phyloP scores from a whole-genome alignment of 2,797 vertebrate species.

The Rhadinocentrus ornatus region DNA sequence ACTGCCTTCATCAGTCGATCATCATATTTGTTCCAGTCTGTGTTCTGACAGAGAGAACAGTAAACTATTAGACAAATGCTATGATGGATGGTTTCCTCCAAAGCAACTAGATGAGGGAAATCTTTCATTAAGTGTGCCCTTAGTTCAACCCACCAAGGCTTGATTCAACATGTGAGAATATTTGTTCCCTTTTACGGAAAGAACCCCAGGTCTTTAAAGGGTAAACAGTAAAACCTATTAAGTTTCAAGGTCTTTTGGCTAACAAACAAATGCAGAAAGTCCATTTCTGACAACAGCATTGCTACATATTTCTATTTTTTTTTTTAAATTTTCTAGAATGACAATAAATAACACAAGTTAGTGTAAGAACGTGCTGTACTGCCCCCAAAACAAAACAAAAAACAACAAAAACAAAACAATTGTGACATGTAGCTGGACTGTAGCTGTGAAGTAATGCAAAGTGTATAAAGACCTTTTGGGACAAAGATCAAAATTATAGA shows the following conservation, averaged over 20 bases:
- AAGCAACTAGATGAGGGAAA: background rate
- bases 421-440: background rate
- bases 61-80: slow-evolving; percentile 13
- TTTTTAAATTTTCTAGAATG: slow-evolving; percentile 7
- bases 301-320: no score
- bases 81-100: background rate
- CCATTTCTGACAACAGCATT: background rate
- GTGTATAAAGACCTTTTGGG: background rate
- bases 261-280: background rate
- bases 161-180: slow-evolving; percentile 16
- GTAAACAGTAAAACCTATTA: background rate
- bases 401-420: background rate
- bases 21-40: slow-evolving; percentile 98
- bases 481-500: slow-evolving; percentile 1
- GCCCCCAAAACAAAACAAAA: background rate
- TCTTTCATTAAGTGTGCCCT: background rate
- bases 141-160: slow-evolving; percentile 12
- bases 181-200: slow-evolving; percentile 14
- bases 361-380: slow-evolving; percentile 15
- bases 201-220: background rate
- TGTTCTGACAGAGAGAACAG: slow-evolving; percentile 77
- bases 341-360: slow-evolving; percentile 18
- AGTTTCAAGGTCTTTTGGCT: background rate
- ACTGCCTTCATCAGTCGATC: slow-evolving; percentile 98
- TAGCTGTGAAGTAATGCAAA: background rate